phyloP scores from a whole-genome alignment of 2,113 vertebrate species.

The cattle (Bos taurus) region DNA sequence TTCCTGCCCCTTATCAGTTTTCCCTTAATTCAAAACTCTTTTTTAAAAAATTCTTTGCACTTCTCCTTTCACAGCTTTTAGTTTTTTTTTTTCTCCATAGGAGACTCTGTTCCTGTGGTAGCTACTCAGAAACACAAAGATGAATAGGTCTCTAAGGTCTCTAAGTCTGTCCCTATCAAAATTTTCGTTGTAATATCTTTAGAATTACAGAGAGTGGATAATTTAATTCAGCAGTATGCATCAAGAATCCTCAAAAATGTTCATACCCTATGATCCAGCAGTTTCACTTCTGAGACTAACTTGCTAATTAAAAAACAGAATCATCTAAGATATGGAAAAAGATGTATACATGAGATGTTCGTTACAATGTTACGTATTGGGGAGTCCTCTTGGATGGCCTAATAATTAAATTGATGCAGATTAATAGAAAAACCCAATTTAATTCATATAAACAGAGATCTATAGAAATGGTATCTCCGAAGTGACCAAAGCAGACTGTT shows the following conservation, averaged over 20 bases:
- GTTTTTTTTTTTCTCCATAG: neutral
- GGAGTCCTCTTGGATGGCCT: neutral
- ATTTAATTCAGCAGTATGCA: neutral
- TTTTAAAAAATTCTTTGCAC: slow-evolving; percentile 48
- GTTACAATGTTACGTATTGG: neutral
- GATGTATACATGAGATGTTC: neutral
- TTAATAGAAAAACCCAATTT: neutral
- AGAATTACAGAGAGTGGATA: slow-evolving; percentile 11
- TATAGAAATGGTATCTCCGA: neutral
- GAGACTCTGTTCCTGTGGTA: slow-evolving; percentile 39
- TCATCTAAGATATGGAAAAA: slow-evolving; percentile 5
- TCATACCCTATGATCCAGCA: neutral
- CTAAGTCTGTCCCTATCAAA: slow-evolving; percentile 21
- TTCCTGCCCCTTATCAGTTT: slow-evolving; percentile 70
- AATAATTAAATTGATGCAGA: neutral
- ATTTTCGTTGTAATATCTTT: slow-evolving; percentile 39
- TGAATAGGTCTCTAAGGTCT: neutral
- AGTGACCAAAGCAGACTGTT: neutral
- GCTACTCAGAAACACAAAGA: slow-evolving; percentile 54
- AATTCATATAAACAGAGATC: neutral
- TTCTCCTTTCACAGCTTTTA: slow-evolving; percentile 63
- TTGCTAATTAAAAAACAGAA: slow-evolving; percentile 20
- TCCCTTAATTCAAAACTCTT: slow-evolving; percentile 69
- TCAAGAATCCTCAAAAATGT: slow-evolving; percentile 5
- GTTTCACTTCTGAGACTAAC: slow-evolving; percentile 4